These are phyloP conservation scores for Poecilia wingei DNA, from an alignment of 2,797 vertebrate species.

Conservation along the genomic window DNA sequence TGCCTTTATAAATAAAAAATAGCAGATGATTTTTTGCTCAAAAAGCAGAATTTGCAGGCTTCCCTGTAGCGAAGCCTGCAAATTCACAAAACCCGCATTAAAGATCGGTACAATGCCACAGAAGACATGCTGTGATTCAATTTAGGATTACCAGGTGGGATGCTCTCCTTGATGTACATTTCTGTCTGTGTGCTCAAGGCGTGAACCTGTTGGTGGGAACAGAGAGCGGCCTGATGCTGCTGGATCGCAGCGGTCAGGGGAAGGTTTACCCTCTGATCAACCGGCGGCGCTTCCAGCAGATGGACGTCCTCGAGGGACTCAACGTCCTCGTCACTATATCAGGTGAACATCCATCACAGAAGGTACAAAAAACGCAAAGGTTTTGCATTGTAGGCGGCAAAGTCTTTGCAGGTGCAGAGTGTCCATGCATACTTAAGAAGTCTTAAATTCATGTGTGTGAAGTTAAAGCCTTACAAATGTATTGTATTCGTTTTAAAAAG, in stretches of 20 bases:
- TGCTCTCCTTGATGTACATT: slow-evolving; percentile 4
- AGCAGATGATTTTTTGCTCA: neutral
- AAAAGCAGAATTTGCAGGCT: neutral
- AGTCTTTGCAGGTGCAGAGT: neutral
- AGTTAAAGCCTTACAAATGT: no score
- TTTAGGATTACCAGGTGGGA: neutral
- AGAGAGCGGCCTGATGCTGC: slow-evolving; percentile 96
- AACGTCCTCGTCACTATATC: slow-evolving; percentile 99
- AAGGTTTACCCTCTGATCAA: slow-evolving; percentile 98
- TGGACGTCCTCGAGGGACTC: slow-evolving; percentile 97
- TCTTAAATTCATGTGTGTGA: no score
- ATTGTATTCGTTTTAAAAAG: no score
- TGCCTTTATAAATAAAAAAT: no score
- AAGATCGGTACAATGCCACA: neutral
- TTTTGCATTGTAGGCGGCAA: neutral
- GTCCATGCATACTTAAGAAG: no score
- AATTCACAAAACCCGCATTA: neutral
- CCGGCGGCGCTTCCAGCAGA: slow-evolving; percentile 94
- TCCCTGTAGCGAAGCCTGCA: neutral
- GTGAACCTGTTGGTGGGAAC: slow-evolving; percentile 97
- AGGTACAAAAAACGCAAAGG: neutral
- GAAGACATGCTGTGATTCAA: neutral
- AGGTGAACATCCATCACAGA: slow-evolving; percentile 67
- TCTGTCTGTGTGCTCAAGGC: slow-evolving; percentile 73
- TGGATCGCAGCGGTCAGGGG: slow-evolving; percentile 97